These are phyloP conservation scores for Drosophila phalerata DNA, from an alignment of 2,888 invertebrate species.

Conservation along the genomic window DNA sequence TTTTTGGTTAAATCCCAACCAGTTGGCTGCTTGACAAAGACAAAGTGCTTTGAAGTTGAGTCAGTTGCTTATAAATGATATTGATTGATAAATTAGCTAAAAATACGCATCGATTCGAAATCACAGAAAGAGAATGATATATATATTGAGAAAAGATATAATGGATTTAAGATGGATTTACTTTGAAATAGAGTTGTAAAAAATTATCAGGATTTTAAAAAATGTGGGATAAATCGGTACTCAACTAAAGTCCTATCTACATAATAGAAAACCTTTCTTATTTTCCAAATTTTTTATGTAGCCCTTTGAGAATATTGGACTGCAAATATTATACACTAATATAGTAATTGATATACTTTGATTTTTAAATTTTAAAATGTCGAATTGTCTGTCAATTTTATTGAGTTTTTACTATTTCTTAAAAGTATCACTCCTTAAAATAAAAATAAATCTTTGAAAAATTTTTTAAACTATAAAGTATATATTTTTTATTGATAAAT, in stretches of 20 bases:
- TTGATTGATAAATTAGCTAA: slow-evolving; percentile 73
- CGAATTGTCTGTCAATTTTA: too few relatives aligned
- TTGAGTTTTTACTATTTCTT: too few relatives aligned
- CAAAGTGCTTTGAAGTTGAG: slow-evolving; percentile 72
- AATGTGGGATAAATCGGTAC: neutral
- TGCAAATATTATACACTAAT: too few relatives aligned
- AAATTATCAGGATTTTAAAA: neutral
- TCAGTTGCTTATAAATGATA: slow-evolving; percentile 63
- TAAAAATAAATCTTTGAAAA: too few relatives aligned
- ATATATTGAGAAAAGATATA: neutral
- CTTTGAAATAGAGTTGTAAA: slow-evolving; percentile 1
- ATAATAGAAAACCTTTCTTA: neutral
- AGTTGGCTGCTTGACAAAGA: slow-evolving; percentile 59
- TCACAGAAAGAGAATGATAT: slow-evolving; percentile 10
- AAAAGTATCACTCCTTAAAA: too few relatives aligned
- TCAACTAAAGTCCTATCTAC: neutral
- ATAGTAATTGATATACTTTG: too few relatives aligned
- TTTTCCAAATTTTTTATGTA: neutral
- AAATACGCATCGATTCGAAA: slow-evolving; percentile 23
- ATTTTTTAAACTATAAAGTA: neutral
- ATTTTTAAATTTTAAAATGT: too few relatives aligned
- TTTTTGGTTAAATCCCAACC: slow-evolving; percentile 12
- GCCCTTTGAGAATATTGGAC: neutral
- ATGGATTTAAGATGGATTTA: slow-evolving; percentile 5
- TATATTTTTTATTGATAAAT: neutral